phyloP scores from a whole-genome alignment of 37 sponge, comb jelly and placozoan species.

The Haliclona indistincta region DNA sequence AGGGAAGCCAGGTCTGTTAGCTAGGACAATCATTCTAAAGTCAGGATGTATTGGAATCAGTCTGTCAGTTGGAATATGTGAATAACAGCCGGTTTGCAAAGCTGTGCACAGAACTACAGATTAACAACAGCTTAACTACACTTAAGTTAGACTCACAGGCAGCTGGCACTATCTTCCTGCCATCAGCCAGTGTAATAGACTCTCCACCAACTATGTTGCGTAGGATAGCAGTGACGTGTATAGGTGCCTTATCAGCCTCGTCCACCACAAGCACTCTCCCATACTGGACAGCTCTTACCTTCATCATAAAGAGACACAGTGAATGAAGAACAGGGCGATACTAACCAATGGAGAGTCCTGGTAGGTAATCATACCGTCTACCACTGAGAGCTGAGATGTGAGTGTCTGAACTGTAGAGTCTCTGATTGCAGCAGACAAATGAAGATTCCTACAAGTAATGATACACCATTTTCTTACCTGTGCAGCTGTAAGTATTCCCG shows the following conservation, averaged over 20 bases:
- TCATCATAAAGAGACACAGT: background rate
- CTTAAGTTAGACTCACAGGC: too few species aligned
- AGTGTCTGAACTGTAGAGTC: slow-evolving; percentile 89
- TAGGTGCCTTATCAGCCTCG: slow-evolving; percentile 96
- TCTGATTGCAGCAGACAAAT: slow-evolving; percentile 25
- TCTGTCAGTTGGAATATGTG: too few species aligned
- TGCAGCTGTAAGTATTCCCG: slow-evolving; percentile 93
- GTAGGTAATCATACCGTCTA: slow-evolving; percentile 72
- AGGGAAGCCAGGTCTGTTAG: slow-evolving; percentile 96
- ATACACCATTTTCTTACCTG: slow-evolving; percentile 39
- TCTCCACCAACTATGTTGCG: slow-evolving; percentile 81
- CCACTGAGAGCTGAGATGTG: slow-evolving; percentile 81
- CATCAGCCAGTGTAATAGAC: slow-evolving; percentile 85
- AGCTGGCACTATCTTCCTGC: slow-evolving; percentile 73
- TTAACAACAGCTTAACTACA: too few species aligned
- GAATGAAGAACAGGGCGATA: background rate
- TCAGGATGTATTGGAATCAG: slow-evolving; percentile 77
- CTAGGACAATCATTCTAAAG: slow-evolving; percentile 90
- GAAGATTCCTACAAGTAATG: background rate
- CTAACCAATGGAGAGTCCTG: slow-evolving; percentile 86
- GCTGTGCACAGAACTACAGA: too few species aligned
- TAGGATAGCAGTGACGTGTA: slow-evolving; percentile 86
- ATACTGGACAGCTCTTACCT: slow-evolving; percentile 79
- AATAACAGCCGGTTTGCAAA: too few species aligned
- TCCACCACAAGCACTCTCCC: slow-evolving; percentile 88